Conservation (phyloP, 2,797 vertebrate species). For the Sparidentex hasta region DNA sequence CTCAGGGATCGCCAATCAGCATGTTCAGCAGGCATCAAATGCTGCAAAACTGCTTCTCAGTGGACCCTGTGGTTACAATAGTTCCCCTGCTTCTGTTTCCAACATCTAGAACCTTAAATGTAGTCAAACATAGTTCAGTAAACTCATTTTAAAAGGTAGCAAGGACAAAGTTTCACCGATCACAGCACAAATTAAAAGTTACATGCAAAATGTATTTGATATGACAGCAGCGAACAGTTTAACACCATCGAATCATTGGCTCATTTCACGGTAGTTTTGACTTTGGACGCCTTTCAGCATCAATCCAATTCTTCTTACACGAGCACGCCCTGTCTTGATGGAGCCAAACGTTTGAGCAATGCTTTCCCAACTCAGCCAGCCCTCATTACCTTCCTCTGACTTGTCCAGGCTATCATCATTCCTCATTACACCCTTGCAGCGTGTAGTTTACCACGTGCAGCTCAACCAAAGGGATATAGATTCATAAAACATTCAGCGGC, state of each 20-base stretch:
- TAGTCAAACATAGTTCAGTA: neutral
- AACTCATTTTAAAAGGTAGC: neutral
- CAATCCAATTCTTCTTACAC: neutral
- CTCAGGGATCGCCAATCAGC: no score
- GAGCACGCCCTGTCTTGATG: slow-evolving; percentile 11
- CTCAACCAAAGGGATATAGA: slow-evolving; percentile 35
- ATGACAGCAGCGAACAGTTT: slow-evolving; percentile 8
- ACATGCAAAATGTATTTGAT: neutral
- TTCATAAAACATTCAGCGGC: slow-evolving; percentile 72
- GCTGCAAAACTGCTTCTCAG: neutral
- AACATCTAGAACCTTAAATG: neutral
- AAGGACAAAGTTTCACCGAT: neutral
- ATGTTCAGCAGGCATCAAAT: neutral
- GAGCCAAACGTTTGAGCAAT: slow-evolving; percentile 40
- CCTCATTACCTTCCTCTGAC: slow-evolving; percentile 44
- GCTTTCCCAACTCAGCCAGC: slow-evolving; percentile 24
- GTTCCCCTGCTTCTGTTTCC: neutral
- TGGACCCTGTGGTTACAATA: neutral
- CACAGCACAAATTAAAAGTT: slow-evolving; percentile 1
- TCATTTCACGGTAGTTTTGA: slow-evolving; percentile 7
- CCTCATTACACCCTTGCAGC: slow-evolving; percentile 58
- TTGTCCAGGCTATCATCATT: slow-evolving; percentile 47
- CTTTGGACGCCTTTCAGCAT: slow-evolving; percentile 23
- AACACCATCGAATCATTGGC: slow-evolving; percentile 4
- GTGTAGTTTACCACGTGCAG: slow-evolving; percentile 43